Percentiles rank a stretch among this genome's conserved stretches.
phyloP scores from a whole-genome alignment of 2,113 vertebrate species.

The Entelurus aequoreus region DNA sequence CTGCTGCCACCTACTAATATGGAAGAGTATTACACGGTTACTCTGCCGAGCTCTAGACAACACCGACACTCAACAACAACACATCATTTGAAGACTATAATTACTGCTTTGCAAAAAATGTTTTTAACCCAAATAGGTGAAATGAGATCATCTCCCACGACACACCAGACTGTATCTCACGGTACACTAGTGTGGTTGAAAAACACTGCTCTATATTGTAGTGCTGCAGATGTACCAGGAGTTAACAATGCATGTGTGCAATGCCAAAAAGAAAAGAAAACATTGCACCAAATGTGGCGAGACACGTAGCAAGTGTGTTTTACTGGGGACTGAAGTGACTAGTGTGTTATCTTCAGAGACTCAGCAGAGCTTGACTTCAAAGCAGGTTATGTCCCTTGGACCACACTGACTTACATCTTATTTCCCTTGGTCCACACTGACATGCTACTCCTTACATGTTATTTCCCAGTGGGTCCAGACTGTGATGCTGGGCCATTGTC shows the following conservation, averaged over 20 bases:
- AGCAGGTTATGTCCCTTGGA: constrained; percentile 48
- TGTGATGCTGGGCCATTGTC: constrained; percentile 54
- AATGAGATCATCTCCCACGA: no score
- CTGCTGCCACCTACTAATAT: no score
- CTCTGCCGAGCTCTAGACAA: no score
- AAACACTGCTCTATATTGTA: no score
- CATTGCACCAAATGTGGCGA: constrained; percentile 11
- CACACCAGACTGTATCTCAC: no score
- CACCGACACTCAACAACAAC: no score
- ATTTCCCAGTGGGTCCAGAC: constrained; percentile 54
- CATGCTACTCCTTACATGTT: constrained; percentile 53
- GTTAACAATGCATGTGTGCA: not conserved
- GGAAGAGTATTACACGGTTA: no score
- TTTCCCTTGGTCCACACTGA: constrained; percentile 50
- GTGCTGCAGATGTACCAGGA: constrained; percentile 6
- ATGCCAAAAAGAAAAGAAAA: constrained; percentile 3
- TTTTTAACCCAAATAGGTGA: no score
- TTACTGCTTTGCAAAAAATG: no score
- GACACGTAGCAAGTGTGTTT: constrained; percentile 7
- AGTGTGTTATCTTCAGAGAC: constrained; percentile 29
- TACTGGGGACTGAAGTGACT: constrained; percentile 10
- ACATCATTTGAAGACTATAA: no score
- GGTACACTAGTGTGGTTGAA: no score
- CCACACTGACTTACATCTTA: constrained; percentile 52
- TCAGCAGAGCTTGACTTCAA: constrained; percentile 26